Evolutionary conservation across 2,888 invertebrate genomes (phyloP), one percentile per base, ranked within the genome.

Genomic region (Coremacera marginata): DNA sequence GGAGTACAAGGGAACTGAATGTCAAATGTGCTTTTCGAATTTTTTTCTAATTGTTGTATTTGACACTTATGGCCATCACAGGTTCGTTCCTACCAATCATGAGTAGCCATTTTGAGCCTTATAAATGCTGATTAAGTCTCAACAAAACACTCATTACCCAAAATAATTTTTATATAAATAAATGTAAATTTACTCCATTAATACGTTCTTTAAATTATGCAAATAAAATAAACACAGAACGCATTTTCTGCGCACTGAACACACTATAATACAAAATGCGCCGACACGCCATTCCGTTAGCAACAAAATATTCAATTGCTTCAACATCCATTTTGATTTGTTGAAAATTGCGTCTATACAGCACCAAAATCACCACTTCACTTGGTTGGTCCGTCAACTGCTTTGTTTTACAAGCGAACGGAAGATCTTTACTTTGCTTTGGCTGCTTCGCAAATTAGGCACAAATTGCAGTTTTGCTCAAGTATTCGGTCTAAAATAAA

Each of bases 251-350:
- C 22, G 2, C 19, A 25, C 31, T 65, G 19, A 57, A 67, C 57
- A 44, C 16, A 80, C 68, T 51, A 31, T 78, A 57, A 2, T 2
- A n/a, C 22, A 7, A 1, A 7, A n/a, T 75, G 71, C 76, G 79
- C 77, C 22, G 63, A 73, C 19, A 65, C 68, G 65, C 57, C 57
- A 34, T 60, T 77, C 44, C 70, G 70, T 72, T 80, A 72, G 72
- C 68, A 31, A 51, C 25, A 22, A 76, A 77, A 74, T 51, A 14
- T 2, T n/a, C 52, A 76, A 75, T 55, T 83, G 83, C 74, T 82
- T 77, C 83, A 79, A 76, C 75, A 60, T 82, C 81, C 83, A 84
- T 85, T 84, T 81, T 81, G 82, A 82, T 85, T 84, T 83, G 83
- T 80, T 77, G 8, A 78, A 27, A 70, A 37, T 71, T 73, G 51